Evolutionary conservation across 2,797 vertebrate genomes (phyloP).

Genomic region (Denticeps clupeoides): DNA sequence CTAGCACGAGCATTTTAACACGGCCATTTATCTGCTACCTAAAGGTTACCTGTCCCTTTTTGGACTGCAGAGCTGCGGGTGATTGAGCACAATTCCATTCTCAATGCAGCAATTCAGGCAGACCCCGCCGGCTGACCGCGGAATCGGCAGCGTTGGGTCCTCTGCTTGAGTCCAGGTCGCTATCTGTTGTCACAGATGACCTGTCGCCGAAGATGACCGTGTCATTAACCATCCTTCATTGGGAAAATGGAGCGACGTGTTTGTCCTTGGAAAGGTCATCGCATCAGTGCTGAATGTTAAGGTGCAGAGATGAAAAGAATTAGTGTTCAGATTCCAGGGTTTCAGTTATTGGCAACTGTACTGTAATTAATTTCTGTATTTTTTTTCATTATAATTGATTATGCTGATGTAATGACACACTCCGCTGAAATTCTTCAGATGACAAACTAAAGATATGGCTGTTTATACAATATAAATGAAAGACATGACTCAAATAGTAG

Average conservation of each 20-base stretch:
- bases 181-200: neutral
- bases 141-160: neutral
- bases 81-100: neutral
- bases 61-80: neutral
- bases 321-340: neutral
- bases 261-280: neutral
- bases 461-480: no score
- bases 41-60: neutral
- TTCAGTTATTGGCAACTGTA: neutral
- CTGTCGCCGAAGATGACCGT: neutral
- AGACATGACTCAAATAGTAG: no score
- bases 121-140: neutral
- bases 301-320: neutral
- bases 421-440: no score
- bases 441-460: no score
- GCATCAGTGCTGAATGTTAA: neutral
- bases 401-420: no score
- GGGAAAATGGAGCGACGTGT: neutral
- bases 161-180: neutral
- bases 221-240: neutral
- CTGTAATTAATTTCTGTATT: no score
- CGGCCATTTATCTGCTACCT: neutral
- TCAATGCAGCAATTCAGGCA: neutral
- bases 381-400: no score
- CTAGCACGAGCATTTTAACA: no score